Percentiles rank a stretch among this genome's conserved stretches.
phyloP scores from a whole-genome alignment of 2,888 invertebrate genomes.

The Marronus borbonicus region DNA sequence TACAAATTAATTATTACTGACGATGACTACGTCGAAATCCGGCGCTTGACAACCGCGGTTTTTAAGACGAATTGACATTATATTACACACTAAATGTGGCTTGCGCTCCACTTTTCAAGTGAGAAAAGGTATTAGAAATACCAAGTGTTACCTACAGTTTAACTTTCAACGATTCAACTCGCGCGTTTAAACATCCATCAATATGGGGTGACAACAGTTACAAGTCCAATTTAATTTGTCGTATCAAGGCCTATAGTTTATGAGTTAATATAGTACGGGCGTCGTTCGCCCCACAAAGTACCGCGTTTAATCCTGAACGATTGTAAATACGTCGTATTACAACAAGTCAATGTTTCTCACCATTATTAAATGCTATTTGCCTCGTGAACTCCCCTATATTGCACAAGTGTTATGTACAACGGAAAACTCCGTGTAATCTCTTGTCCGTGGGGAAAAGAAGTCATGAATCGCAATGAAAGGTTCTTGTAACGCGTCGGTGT shows the following conservation, averaged over 20 bases:
- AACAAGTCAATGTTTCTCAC: slow-evolving; percentile 55
- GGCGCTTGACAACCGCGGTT: no score
- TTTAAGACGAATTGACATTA: no score
- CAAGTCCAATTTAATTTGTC: slow-evolving; percentile 37
- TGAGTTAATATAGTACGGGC: slow-evolving; percentile 41
- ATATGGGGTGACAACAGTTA: slow-evolving; percentile 31
- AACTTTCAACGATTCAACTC: no score
- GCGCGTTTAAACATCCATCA: background rate
- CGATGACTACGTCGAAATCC: no score
- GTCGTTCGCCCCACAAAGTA: slow-evolving; percentile 33
- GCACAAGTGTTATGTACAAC: slow-evolving; percentile 54
- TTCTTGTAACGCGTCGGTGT: slow-evolving; percentile 1
- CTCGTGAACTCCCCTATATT: slow-evolving; percentile 54
- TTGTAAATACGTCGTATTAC: slow-evolving; percentile 46
- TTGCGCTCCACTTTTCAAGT: no score
- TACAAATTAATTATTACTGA: no score
- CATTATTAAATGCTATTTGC: slow-evolving; percentile 58
- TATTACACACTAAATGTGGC: no score
- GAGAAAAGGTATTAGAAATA: no score
- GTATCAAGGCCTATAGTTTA: slow-evolving; percentile 22
- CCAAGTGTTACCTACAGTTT: no score
- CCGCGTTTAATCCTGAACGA: slow-evolving; percentile 43
- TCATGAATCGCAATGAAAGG: slow-evolving; percentile 45
- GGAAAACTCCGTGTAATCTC: slow-evolving; percentile 55
- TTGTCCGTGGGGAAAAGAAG: slow-evolving; percentile 31